Conservation (phyloP, 2,888 invertebrate genomes). For the Limnephilus rhombicus region DNA sequence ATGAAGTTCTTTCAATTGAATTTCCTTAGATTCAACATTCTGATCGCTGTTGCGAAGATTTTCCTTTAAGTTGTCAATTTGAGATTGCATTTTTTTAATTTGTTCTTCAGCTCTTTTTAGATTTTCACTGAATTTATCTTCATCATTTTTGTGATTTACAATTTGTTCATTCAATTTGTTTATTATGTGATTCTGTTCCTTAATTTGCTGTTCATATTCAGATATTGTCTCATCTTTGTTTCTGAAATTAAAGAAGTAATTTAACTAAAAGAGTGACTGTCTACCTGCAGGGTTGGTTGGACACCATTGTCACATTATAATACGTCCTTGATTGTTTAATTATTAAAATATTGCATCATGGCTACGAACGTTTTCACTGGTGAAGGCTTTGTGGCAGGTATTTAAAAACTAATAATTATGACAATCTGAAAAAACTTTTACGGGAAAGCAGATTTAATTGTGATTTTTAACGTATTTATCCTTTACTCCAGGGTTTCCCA, state of each 20-base stretch:
- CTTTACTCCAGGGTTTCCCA: too few species aligned
- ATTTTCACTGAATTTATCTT: neutral
- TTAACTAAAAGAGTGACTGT: too few species aligned
- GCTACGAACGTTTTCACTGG: too few species aligned
- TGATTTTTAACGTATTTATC: too few species aligned
- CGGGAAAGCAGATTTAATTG: too few species aligned
- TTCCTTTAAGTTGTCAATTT: conserved; percentile 63
- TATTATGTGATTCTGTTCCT: conserved; percentile 49
- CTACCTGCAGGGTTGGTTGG: too few species aligned
- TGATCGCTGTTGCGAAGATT: conserved; percentile 36
- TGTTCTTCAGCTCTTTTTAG: conserved; percentile 14
- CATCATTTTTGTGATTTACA: conserved; percentile 9
- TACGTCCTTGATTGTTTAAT: too few species aligned
- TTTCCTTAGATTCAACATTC: conserved; percentile 44
- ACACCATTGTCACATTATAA: too few species aligned
- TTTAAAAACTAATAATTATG: too few species aligned
- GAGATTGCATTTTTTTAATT: conserved; percentile 46
- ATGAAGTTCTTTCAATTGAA: conserved; percentile 70
- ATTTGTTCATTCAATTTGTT: conserved; percentile 42
- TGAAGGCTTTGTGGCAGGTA: too few species aligned
- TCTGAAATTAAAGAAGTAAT: conserved; percentile 42
- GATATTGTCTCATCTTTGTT: conserved; percentile 63
- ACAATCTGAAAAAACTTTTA: too few species aligned
- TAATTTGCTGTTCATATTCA: conserved; percentile 60
- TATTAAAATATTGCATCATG: too few species aligned